phyloP scores from a whole-genome alignment of 2,113 vertebrate species.

The Xerus inauris region DNA sequence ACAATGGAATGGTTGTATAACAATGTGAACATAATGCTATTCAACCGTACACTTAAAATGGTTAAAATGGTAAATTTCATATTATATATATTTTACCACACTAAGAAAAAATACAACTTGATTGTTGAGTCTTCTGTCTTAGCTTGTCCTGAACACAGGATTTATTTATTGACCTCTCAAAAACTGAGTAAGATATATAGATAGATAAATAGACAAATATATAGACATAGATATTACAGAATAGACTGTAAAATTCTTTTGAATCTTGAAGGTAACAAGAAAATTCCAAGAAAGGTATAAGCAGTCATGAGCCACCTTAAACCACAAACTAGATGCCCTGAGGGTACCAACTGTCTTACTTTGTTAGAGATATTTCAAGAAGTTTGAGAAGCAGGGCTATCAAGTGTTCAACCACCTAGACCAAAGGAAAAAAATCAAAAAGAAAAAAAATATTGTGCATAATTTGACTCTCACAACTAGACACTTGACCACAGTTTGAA shows the following conservation, averaged over 20 bases:
- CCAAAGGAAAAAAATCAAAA: neutral
- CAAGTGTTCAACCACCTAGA: neutral
- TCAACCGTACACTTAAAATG: neutral
- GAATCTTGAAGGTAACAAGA: neutral
- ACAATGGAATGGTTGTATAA: neutral
- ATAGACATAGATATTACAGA: neutral
- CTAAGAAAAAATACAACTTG: neutral
- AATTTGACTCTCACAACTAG: neutral
- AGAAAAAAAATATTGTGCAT: neutral
- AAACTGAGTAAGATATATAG: neutral
- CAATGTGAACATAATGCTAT: neutral
- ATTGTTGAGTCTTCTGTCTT: neutral
- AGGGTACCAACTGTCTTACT: neutral
- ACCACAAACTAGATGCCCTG: neutral
- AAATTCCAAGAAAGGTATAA: neutral
- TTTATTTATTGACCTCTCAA: neutral
- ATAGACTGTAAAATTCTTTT: neutral
- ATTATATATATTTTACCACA: neutral
- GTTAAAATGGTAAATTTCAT: neutral
- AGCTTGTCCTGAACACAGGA: neutral
- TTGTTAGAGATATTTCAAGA: neutral
- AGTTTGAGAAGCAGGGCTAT: neutral
- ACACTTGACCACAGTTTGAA: neutral
- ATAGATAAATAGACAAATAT: neutral
- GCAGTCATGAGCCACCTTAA: neutral